These are phyloP conservation scores for Eubucco bourcierii DNA, from an alignment of 2,113 vertebrate genomes.

Conservation along the genomic window DNA sequence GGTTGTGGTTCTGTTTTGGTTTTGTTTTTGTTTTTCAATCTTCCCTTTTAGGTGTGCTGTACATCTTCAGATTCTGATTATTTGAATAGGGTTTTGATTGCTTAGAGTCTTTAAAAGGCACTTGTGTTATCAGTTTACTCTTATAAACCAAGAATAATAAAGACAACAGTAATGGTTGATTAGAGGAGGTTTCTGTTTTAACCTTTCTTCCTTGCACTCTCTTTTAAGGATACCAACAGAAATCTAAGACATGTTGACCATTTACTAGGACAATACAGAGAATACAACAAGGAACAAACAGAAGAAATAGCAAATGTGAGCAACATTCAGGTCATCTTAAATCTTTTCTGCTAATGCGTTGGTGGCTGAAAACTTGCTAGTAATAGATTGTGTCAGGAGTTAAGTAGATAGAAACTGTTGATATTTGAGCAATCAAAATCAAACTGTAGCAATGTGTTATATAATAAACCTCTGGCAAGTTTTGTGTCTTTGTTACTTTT, in stretches of 20 bases:
- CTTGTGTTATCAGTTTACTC: background rate
- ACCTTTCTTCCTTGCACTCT: conserved; percentile 13
- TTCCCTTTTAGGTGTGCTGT: background rate
- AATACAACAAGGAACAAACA: conserved; percentile 85
- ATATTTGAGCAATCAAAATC: background rate
- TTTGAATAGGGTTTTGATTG: background rate
- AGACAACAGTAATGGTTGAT: background rate
- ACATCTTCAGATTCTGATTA: background rate
- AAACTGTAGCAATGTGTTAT: background rate
- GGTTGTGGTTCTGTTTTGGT: background rate
- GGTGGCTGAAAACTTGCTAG: background rate
- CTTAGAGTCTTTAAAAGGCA: background rate
- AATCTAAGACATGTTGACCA: conserved; percentile 89
- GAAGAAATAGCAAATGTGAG: conserved; percentile 87
- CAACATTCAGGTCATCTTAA: background rate
- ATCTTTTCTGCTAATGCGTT: background rate
- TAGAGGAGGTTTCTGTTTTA: background rate
- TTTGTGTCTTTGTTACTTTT: background rate
- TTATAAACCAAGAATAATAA: background rate
- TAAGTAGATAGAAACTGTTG: background rate
- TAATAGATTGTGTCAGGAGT: background rate
- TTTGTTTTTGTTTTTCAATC: accelerated
- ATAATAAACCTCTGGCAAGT: background rate
- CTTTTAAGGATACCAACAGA: conserved; percentile 88
- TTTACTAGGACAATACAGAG: conserved; percentile 90